phyloP scores from a whole-genome alignment of 2,113 vertebrate genomes.

The Dromas ardeola region DNA sequence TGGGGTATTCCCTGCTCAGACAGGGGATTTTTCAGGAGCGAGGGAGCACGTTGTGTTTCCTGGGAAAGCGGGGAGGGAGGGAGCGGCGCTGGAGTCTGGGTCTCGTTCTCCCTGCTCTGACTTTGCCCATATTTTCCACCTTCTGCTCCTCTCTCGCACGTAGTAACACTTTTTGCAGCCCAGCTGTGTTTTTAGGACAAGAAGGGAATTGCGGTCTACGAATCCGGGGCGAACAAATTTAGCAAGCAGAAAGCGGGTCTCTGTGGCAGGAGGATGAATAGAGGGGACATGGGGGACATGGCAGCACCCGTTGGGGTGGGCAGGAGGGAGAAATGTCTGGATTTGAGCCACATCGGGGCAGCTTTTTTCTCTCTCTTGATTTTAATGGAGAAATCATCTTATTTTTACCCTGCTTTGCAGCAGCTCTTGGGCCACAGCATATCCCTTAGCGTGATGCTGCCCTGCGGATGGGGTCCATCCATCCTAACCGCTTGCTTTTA shows the following conservation, averaged over 20 bases:
- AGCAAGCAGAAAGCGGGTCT: not conserved
- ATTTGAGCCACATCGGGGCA: accelerated
- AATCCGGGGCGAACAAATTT: not conserved
- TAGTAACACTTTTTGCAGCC: not conserved
- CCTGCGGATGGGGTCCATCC: not conserved
- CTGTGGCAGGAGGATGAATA: not conserved
- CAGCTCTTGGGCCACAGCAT: too few species aligned
- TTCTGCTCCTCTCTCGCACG: not conserved
- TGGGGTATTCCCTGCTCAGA: not conserved
- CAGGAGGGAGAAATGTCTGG: accelerated
- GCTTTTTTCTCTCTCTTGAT: not conserved
- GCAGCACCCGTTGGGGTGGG: not conserved
- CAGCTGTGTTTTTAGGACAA: not conserved
- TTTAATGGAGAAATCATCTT: not conserved
- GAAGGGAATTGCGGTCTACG: not conserved
- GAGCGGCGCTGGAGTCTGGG: not conserved
- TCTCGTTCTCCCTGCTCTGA: not conserved
- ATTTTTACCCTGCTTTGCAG: not conserved
- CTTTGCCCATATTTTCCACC: not conserved
- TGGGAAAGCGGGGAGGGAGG: not conserved
- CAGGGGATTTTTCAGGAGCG: not conserved
- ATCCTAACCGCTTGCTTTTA: not conserved
- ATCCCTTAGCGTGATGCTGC: not conserved
- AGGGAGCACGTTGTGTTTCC: accelerated
- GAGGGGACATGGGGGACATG: accelerated